phyloP scores from a whole-genome alignment of 2,888 invertebrate species.

The Cantharis lateralis region DNA sequence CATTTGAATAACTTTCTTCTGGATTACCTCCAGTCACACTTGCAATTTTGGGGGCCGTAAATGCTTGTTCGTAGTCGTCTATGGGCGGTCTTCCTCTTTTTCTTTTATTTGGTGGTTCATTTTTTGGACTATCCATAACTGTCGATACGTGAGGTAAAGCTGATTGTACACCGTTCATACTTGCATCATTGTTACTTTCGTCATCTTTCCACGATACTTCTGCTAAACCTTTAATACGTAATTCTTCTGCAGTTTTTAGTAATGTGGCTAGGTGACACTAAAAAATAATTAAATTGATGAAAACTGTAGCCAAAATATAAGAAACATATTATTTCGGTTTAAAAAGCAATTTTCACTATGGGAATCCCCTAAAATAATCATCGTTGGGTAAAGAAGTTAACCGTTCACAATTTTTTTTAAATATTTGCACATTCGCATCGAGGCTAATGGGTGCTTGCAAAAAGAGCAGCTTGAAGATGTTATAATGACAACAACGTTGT shows the following conservation, averaged over 20 bases:
- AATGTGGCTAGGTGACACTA: constrained; percentile 86
- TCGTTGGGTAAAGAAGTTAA: neutral
- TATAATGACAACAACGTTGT: neutral
- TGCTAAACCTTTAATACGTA: constrained; percentile 88
- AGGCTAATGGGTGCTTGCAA: no score
- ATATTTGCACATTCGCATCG: no score
- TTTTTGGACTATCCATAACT: constrained; percentile 53
- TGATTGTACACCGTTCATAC: constrained; percentile 46
- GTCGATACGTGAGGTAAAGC: constrained; percentile 54
- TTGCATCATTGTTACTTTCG: constrained; percentile 49
- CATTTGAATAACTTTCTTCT: constrained; percentile 53
- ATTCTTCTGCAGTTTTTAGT: constrained; percentile 88
- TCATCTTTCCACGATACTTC: constrained; percentile 85
- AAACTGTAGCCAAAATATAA: neutral
- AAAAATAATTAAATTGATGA: constrained; percentile 42
- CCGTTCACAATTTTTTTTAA: no score
- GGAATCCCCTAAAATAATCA: neutral
- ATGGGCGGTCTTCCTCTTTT: constrained; percentile 72
- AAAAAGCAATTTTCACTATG: neutral
- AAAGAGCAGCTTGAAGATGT: neutral
- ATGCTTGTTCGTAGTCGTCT: constrained; percentile 63
- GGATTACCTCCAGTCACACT: constrained; percentile 54
- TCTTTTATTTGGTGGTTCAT: constrained; percentile 58
- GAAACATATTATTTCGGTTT: neutral
- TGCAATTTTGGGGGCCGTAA: constrained; percentile 60